Conservation (phyloP, 2,888 invertebrate genomes). For the Agriopis marginaria region DNA sequence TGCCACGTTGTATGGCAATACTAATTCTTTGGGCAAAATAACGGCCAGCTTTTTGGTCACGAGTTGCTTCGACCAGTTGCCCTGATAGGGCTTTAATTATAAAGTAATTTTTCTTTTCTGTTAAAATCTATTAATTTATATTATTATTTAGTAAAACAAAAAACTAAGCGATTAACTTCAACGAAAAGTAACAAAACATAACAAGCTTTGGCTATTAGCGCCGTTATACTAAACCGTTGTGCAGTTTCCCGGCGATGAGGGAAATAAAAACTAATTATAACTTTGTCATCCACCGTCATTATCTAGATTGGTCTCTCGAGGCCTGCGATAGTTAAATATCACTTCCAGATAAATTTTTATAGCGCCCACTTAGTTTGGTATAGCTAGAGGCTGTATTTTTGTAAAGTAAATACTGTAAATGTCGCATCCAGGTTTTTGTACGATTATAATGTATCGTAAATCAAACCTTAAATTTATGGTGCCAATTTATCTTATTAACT, state of each 20-base stretch:
- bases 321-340: constrained; percentile 55
- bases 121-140: no score
- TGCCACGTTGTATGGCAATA: no score
- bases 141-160: not conserved
- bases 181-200: constrained; percentile 20
- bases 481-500: no score
- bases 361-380: constrained; percentile 36
- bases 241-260: constrained; percentile 56
- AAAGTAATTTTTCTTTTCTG: no score
- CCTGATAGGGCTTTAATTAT: no score
- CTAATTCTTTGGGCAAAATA: no score
- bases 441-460: no score
- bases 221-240: constrained; percentile 41
- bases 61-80: no score
- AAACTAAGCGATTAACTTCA: constrained; percentile 15
- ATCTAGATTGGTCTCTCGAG: constrained; percentile 56
- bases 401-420: not conserved
- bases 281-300: constrained; percentile 65
- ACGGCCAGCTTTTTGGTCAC: no score
- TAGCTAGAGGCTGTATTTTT: not conserved
- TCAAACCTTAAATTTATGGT: no score
- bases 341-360: constrained; percentile 54
- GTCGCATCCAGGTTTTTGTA: no score
- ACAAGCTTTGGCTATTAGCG: constrained; percentile 37
- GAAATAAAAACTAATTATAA: constrained; percentile 75